phyloP scores from a whole-genome alignment of 2,888 invertebrate genomes.

The Thereva nobilitata region DNA sequence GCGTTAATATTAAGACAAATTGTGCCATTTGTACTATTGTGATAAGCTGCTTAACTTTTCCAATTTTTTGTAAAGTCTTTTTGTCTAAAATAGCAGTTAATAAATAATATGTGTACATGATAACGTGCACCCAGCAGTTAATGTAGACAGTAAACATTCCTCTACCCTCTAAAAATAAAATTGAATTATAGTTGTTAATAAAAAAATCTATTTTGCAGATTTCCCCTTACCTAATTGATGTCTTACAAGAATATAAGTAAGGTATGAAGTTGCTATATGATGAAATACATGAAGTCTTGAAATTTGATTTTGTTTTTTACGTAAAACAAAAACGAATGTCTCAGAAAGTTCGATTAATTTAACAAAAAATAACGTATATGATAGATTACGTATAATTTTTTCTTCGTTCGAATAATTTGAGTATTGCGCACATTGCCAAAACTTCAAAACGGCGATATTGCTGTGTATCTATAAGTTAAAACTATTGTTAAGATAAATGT shows the following conservation, averaged over 20 bases:
- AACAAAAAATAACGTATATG: constrained; percentile 68
- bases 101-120: constrained; percentile 78
- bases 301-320: constrained; percentile 73
- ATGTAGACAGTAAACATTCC: constrained; percentile 67
- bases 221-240: constrained; percentile 57
- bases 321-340: constrained; percentile 72
- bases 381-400: constrained; percentile 50
- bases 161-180: too few species aligned
- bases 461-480: neutral
- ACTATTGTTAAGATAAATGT: neutral
- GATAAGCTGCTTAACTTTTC: constrained; percentile 66
- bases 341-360: constrained; percentile 71
- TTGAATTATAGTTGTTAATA: neutral
- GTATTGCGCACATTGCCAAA: constrained; percentile 19
- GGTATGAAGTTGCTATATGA: constrained; percentile 65
- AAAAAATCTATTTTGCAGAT: neutral
- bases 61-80: constrained; percentile 61
- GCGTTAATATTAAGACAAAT: constrained; percentile 64
- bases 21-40: constrained; percentile 74
- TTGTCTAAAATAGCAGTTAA: constrained; percentile 65
- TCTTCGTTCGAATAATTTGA: constrained; percentile 40
- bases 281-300: constrained; percentile 76
- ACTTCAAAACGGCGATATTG: neutral
- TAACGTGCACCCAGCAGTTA: constrained; percentile 70
- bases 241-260: constrained; percentile 67